Evolutionary conservation across 2,888 invertebrate species (phyloP), one percentile per base, ranked within the genome.

Genomic region (Drosophila subsilvestris): DNA sequence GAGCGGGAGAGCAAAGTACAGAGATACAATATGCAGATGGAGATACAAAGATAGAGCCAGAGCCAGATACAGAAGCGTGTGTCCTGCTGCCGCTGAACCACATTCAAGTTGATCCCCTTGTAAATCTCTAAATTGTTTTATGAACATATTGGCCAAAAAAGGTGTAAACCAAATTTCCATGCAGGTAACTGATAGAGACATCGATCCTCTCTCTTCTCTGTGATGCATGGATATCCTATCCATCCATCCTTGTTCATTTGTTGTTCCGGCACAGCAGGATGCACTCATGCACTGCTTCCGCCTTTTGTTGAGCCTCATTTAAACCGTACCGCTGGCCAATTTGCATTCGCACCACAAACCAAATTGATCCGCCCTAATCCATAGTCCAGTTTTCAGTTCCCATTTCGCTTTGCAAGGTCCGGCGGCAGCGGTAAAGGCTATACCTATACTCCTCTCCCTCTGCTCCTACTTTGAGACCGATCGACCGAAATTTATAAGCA

Each of bases 291-390:
- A 69, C 80, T 86, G 85, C 88, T 76, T 74, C 22, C 72, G 79
- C 82, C 79, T 74, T 74, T 66, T 74, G 62, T 63, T 76, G 74
- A 77, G 78, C 78, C 88, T 86, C 80, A 89, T 89, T 88, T 84
- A 88, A 89, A 86, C 76, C 88, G 66, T 83, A 76, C 76, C 85
- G 88, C 80, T 79, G 82, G 82, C 81, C 86, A 89, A 90, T 89
- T 89, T 89, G 88, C 75, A 90, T 90, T 89, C 90, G 90, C 90
- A 89, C 90, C 82, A 86, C 89, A 88, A 37, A 77, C 72, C 79
- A 84, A 90, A 89, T 89, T 88, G 89, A 90, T 86, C 89, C 89
- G 89, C 89, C 89, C 88, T 89, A 86, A 90, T 79, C 82, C 76
- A 18, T 25, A 29, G 56, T 27, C 37, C 56, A 49, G 22, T 44